These are phyloP conservation scores for Caerostris darwini DNA, from an alignment of 1,140 invertebrate species.

Conservation along the genomic window DNA sequence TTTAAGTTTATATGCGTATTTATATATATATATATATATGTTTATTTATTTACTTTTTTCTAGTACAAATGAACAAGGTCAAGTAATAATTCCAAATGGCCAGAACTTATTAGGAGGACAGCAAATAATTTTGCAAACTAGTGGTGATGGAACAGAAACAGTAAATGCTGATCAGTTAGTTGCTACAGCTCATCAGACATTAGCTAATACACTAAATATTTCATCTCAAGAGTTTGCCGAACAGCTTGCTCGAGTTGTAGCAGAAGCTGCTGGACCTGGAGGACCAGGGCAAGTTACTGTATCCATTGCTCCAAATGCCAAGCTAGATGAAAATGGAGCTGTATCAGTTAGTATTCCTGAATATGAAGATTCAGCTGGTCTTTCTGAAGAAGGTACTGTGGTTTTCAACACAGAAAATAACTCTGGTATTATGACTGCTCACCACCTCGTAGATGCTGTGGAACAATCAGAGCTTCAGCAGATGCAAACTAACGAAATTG, in stretches of 20 bases:
- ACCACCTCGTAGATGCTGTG: conserved; percentile 66
- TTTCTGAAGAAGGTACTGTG: conserved; percentile 65
- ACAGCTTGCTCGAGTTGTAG: conserved; percentile 74
- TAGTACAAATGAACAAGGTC: conserved; percentile 66
- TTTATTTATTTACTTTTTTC: background rate
- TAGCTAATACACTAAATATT: conserved; percentile 56
- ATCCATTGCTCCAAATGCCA: conserved; percentile 71
- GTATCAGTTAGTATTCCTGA: conserved; percentile 75
- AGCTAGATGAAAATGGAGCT: conserved; percentile 61
- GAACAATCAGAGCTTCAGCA: conserved; percentile 65
- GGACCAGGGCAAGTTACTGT: conserved; percentile 72
- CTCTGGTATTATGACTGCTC: conserved; percentile 52
- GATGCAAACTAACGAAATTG: conserved; percentile 64
- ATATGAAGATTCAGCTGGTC: conserved; percentile 71
- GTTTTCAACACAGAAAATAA: conserved; percentile 62
- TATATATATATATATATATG: background rate
- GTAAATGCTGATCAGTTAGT: conserved; percentile 71
- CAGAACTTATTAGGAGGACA: conserved; percentile 61
- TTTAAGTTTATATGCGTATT: background rate
- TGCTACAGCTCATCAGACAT: conserved; percentile 59
- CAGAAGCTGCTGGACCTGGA: conserved; percentile 67
- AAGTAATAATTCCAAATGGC: conserved; percentile 64
- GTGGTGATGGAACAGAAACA: conserved; percentile 54
- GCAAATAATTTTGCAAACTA: conserved; percentile 76
- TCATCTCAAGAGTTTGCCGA: conserved; percentile 73